These are phyloP conservation scores for Drosophila biarmipes DNA, from an alignment of 1,140 invertebrate species.

Conservation along the genomic window DNA sequence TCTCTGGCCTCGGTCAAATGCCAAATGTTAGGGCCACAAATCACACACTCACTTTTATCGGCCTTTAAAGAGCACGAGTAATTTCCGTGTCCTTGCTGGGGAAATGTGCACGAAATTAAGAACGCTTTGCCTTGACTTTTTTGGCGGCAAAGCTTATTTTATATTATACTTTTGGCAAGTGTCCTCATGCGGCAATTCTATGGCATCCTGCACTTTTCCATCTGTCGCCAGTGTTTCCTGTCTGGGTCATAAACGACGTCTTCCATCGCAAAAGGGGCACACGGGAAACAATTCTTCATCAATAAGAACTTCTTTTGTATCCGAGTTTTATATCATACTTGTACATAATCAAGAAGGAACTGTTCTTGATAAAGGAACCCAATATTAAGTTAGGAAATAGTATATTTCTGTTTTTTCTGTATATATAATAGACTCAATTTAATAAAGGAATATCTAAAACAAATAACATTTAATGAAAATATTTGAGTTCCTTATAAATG, in stretches of 20 bases:
- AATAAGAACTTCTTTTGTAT: background rate
- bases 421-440: too few relatives aligned
- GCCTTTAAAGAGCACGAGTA: background rate
- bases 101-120: conserved; percentile 15
- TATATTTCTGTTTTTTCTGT: too few relatives aligned
- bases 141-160: conserved; percentile 21
- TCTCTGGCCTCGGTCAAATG: conserved; percentile 52
- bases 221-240: conserved; percentile 65
- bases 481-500: too few relatives aligned
- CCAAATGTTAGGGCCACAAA: conserved; percentile 57
- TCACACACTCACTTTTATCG: conserved; percentile 12
- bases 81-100: conserved; percentile 23
- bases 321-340: too few relatives aligned
- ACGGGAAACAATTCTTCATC: background rate
- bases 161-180: conserved; percentile 54
- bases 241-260: conserved; percentile 56
- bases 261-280: conserved; percentile 19
- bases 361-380: too few relatives aligned
- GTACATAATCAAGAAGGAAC: too few relatives aligned
- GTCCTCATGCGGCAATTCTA: conserved; percentile 45
- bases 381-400: too few relatives aligned
- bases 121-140: conserved; percentile 42
- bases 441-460: too few relatives aligned
- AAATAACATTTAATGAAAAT: too few relatives aligned
- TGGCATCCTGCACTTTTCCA: conserved; percentile 19